Conservation (phyloP, 2,113 vertebrate genomes). For the Tonatia bakeri region DNA sequence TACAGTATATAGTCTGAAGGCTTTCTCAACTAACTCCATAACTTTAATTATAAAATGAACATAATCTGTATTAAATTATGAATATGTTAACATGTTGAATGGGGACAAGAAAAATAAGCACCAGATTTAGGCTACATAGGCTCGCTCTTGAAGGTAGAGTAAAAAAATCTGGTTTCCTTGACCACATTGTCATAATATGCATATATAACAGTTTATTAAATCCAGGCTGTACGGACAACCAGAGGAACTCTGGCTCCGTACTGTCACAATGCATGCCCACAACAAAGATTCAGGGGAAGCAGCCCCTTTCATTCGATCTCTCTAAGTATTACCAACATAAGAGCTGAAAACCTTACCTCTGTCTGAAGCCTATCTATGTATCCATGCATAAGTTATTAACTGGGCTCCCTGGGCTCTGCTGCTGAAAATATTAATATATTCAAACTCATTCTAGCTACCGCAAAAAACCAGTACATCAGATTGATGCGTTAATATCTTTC, state of each 20-base stretch:
- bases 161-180: conserved; percentile 90
- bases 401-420: conserved; percentile 78
- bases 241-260: conserved; percentile 88
- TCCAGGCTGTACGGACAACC: conserved; percentile 91
- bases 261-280: conserved; percentile 91
- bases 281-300: conserved; percentile 91
- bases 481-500: conserved; percentile 79
- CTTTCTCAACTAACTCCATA: conserved; percentile 74
- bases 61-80: conserved; percentile 88
- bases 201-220: conserved; percentile 95
- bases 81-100: conserved; percentile 87
- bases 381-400: conserved; percentile 85
- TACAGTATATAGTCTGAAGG: conserved; percentile 76
- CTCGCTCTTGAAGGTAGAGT: conserved; percentile 88
- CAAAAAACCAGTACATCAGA: conserved; percentile 81
- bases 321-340: conserved; percentile 84
- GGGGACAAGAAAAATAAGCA: conserved; percentile 87
- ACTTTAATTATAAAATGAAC: conserved; percentile 84
- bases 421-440: conserved; percentile 87
- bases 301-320: conserved; percentile 88
- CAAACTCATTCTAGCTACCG: conserved; percentile 85
- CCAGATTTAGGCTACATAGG: conserved; percentile 86
- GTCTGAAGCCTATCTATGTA: conserved; percentile 83
- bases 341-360: conserved; percentile 85
- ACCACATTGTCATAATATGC: conserved; percentile 93